Evolutionary conservation across 2,113 vertebrate species (phyloP), one percentile per base, ranked within the genome.

Genomic region (Cephalophus harveyi): DNA sequence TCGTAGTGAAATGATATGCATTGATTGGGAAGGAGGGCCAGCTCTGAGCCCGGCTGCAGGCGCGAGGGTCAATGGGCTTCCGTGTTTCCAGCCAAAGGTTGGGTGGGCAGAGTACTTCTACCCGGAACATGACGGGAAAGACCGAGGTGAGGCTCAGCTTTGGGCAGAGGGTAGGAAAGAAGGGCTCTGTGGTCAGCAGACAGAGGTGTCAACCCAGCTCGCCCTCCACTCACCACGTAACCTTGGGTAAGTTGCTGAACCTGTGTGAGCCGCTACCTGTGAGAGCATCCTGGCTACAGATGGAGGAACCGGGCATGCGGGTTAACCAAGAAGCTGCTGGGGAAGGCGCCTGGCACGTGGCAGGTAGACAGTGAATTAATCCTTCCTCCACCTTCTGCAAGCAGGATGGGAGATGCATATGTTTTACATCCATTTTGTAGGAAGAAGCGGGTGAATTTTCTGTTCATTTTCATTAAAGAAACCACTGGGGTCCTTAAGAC

Each of bases 1-100:
- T 98, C 98, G 96, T 97, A 97, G 96, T 96, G 97, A 98, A 99
- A 98, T 95, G 94, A 96, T 98, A 95, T 3, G 81, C 98, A 98
- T 97, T 97, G 98, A 99, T 94, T 97, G 96, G 98, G 81, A 86
- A 89, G 94, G 95, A 95, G 89, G 88, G 52, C 64, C 71, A 86
- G 96, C 76, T 89, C 84, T 82, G 46, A 94, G 96, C 87, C 57
- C 92, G 96, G 98, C 96, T 3, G 48, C 94, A 87, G 95, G 95
- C 98, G 94, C 89, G 17, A 30, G 97, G 98, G 98, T 98, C 98
- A 97, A 98, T 97, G 98, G 95, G 91, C 84, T 96, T 92, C 96
- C 25, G 15, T 21, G 89, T 52, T 59, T 64, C 23, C 15, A 40
- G 30, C 36, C 52, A 43, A 98, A 98, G 97, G 96, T 96, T 78